phyloP scores from a whole-genome alignment of 2,113 vertebrate species.

The Delphinapterus leucas region DNA sequence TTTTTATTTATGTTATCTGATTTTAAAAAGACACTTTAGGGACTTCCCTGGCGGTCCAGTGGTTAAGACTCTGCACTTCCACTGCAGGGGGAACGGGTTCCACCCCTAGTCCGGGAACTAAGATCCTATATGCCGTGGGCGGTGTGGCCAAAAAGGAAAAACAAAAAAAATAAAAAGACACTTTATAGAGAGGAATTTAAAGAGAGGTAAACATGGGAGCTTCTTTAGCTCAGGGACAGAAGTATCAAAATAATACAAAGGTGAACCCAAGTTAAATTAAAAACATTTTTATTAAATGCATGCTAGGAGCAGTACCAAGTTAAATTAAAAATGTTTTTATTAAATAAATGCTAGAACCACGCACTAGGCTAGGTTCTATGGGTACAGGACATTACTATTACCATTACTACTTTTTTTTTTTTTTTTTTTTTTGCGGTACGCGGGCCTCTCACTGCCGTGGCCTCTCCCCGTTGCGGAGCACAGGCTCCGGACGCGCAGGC shows the following conservation, averaged over 20 bases:
- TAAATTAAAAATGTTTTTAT: neutral
- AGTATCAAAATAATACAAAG: constrained; percentile 7
- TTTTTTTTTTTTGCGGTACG: too few species aligned
- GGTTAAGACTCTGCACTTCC: too few species aligned
- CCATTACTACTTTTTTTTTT: neutral
- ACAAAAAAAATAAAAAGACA: too few species aligned
- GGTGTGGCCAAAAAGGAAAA: too few species aligned
- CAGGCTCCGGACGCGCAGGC: too few species aligned
- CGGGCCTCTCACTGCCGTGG: too few species aligned
- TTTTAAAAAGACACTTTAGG: neutral
- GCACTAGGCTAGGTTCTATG: neutral
- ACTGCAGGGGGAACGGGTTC: too few species aligned
- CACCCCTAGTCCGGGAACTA: too few species aligned
- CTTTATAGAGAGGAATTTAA: neutral
- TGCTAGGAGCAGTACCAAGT: neutral
- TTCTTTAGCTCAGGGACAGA: neutral
- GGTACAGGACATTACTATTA: neutral
- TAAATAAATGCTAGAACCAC: neutral
- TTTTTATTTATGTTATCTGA: constrained; percentile 5
- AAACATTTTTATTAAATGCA: neutral
- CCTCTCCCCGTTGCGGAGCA: too few species aligned
- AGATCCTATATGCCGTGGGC: too few species aligned
- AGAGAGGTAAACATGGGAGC: neutral
- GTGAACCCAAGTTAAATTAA: neutral
- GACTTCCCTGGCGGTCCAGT: too few species aligned